A percentile compares a stretch with the other conserved stretches of the same genome.
phyloP scores from a whole-genome alignment of 2,113 vertebrate species.

The Sinosuthora webbiana region DNA sequence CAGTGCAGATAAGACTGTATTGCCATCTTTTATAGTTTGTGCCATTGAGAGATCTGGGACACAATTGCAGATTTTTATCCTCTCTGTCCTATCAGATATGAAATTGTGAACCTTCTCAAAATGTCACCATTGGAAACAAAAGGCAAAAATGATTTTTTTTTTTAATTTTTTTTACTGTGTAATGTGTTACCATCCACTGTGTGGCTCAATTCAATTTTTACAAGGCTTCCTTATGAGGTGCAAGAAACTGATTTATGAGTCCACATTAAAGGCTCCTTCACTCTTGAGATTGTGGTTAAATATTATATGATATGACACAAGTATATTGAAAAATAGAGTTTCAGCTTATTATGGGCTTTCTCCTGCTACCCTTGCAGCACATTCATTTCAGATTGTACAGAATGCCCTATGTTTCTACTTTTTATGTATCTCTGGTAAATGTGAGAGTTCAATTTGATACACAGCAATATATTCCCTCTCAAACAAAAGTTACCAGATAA shows the following conservation, averaged over 20 bases:
- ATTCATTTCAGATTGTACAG: neutral
- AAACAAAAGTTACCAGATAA: slow-evolving; percentile 40
- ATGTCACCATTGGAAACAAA: slow-evolving; percentile 24
- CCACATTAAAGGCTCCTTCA: slow-evolving; percentile 26
- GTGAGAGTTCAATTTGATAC: slow-evolving; percentile 31
- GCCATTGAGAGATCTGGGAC: neutral
- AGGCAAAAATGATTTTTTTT: neutral
- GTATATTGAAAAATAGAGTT: slow-evolving; percentile 51
- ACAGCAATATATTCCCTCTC: slow-evolving; percentile 4
- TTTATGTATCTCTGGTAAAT: slow-evolving; percentile 9
- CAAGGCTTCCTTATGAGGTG: neutral
- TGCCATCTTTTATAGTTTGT: neutral
- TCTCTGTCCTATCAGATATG: neutral
- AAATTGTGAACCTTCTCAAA: slow-evolving; percentile 15
- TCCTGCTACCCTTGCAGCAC: neutral
- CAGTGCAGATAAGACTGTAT: neutral
- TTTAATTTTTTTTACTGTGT: neutral
- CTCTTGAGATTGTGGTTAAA: slow-evolving; percentile 57
- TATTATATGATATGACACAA: slow-evolving; percentile 56
- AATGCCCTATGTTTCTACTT: neutral
- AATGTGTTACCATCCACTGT: neutral
- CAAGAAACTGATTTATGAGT: slow-evolving; percentile 51
- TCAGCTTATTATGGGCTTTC: slow-evolving; percentile 6
- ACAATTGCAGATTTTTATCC: neutral
- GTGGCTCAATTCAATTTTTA: slow-evolving; percentile 41